Base-by-base conservation (phyloP, 2,113 vertebrate species). In the Epinephelus lanceolatus region DNA sequence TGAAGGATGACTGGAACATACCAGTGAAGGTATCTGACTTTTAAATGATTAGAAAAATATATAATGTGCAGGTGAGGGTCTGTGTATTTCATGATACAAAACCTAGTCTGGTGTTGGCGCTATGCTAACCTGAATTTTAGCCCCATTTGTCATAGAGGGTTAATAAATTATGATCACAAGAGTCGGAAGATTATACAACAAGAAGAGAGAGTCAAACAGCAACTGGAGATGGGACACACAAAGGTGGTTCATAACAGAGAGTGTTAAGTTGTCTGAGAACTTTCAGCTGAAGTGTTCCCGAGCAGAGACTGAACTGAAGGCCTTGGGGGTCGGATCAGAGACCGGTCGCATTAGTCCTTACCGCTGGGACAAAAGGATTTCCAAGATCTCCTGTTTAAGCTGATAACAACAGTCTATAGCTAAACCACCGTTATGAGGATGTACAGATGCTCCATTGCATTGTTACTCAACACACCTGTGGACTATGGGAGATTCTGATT, bases 351-450 rank as follows among this genome's bases (percentile, higher is more conserved):
- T 79, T 71, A 69, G 74, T 69, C 66, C 71, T 45, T 13, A 63
- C 37, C 6, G 14, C 70, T 60, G 49, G 74, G 62, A 90, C 86
- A 83, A 75, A 84, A 68, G 67, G 78, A 85, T 85, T 89, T 89
- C 73, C 62, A 74, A 79, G 65, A 81, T 76, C 78, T 75, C 70
- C 51, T 18, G 19, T 90, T 88, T 92, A 89, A 86, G 80, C 90
- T 85, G 73, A 79, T 90, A 90, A 90, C 78, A 80, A 84, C 72
- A 70, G 80, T 53, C 77, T 80, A 30, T 21, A 6, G 79, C 65
- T 78, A 89, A 91, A 90, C 51, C 15, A 74, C 37, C 59, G 81
- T 89, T 91, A 87, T 84, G 87, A 81, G 76, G 40, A 71, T 27
- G 59, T 56, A 73, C 84, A 81, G 84, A 80, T 69, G 77, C 53